Base-by-base conservation (phyloP, 1,140 invertebrate genomes). In the Phthorimaea operculella region DNA sequence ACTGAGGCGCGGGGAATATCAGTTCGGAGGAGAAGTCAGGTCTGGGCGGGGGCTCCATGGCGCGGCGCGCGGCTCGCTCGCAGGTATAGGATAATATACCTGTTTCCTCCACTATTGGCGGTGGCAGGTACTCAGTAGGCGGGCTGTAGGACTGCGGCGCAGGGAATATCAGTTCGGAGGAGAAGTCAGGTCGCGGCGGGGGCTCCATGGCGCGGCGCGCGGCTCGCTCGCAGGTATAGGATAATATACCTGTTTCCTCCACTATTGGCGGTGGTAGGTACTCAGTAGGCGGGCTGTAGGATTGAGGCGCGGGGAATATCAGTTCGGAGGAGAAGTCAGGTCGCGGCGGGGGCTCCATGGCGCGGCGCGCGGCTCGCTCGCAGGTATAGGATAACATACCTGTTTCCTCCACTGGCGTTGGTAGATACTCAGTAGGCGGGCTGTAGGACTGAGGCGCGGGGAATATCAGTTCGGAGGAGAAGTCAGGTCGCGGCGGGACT, bases 141-240 rank as follows among this genome's bases (percentile, higher is more conserved):
- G 48, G 48, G 51, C 68, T 66, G 28, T 68, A 70, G 1, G 66
- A 64, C 0, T 60, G 66, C 11, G 60, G 55, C 1, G 76, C 64
- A 5, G 74, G 79, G 55, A 82, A 82, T n/a, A 79, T 52, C 1
- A 72, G 44, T 14, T 70, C 65, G 0, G 78, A 83, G 0, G 66
- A 70, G n/a, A 83, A 60, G 61, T 84, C 79, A 0, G 81, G 81
- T 79, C 50, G 59, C 67, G 0, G 75, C 77, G 7, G 79, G 81
- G 0, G 75, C 54, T 83, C 81, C 57, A 73, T 54, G 0, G 68
- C 68, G 11, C 79, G 79, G 9, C 73, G 76, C 33, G 66, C 68
- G 0, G 74, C 75, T 18, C 75, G 68, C 53, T 82, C 79, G 11
- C 82, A 77, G 6, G n/a, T n/a, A n/a, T n/a, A n/a, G n/a, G n/a